Conservation (phyloP, 2,113 vertebrate species). For the Otus sunia region DNA sequence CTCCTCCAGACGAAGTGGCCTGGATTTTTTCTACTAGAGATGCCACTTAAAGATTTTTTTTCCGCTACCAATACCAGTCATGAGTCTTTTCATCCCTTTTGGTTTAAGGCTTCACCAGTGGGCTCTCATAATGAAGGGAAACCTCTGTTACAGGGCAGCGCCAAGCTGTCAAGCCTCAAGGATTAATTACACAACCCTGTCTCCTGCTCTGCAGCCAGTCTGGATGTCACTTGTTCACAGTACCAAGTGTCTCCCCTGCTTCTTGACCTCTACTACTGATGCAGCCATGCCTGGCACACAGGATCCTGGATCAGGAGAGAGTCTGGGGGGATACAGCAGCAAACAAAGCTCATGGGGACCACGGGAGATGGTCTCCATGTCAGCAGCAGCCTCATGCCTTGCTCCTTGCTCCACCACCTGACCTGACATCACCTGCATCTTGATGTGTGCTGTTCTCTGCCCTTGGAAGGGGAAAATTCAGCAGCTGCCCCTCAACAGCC, state of each 20-base stretch:
- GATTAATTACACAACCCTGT: background rate
- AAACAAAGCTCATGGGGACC: background rate
- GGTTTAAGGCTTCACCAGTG: background rate
- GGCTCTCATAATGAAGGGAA: background rate
- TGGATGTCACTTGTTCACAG: background rate
- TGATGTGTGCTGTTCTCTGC: background rate
- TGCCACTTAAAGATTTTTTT: background rate
- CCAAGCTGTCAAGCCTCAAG: background rate
- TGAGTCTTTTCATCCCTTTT: background rate
- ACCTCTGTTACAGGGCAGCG: background rate
- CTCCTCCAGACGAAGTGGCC: background rate
- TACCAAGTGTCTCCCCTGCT: background rate
- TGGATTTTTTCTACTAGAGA: background rate
- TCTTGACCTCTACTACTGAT: background rate
- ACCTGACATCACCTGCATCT: background rate
- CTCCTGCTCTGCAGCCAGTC: background rate
- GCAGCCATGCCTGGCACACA: background rate
- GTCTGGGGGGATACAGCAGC: background rate
- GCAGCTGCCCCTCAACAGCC: background rate
- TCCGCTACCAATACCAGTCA: background rate
- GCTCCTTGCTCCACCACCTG: background rate
- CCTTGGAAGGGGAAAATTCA: background rate
- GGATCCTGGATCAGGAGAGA: background rate
- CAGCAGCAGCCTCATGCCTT: background rate
- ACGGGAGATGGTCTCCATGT: background rate